Evolutionary conservation across 2,797 vertebrate species (phyloP).

Genomic region (Paramormyrops hopkinsi): DNA sequence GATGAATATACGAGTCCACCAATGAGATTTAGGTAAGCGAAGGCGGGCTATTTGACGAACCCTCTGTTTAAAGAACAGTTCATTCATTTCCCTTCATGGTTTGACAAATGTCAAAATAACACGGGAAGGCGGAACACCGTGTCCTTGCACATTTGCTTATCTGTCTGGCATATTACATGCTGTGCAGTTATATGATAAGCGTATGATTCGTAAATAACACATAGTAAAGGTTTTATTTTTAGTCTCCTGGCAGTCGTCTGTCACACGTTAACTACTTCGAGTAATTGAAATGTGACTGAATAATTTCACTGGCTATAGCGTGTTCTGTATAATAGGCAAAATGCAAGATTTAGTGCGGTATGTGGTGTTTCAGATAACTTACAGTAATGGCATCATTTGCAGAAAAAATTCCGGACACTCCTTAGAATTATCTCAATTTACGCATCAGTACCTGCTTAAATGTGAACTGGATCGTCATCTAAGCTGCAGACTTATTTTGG

Average conservation of each 20-base stretch:
- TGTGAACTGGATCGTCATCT: not conserved
- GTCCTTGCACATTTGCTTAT: conserved; percentile 5
- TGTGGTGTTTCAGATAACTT: not conserved
- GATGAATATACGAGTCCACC: conserved; percentile 51
- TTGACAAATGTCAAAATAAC: not conserved
- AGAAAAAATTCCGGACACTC: not conserved
- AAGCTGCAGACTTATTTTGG: not conserved
- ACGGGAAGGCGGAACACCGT: not conserved
- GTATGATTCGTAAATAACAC: not conserved
- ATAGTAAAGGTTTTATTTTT: not conserved
- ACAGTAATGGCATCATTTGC: not conserved
- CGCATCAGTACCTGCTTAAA: not conserved
- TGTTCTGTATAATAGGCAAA: not conserved
- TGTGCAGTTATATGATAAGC: not conserved
- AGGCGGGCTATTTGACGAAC: conserved; percentile 68
- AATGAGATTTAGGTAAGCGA: conserved; percentile 54
- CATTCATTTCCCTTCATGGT: conserved; percentile 48
- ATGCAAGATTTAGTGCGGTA: not conserved
- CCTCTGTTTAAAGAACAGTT: conserved; percentile 48
- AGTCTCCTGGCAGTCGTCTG: not conserved
- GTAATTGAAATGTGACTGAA: not conserved
- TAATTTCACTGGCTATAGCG: not conserved
- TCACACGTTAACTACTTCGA: not conserved
- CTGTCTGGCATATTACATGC: not conserved
- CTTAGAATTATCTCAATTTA: not conserved